Base-by-base conservation (phyloP, 2,888 invertebrate species). In the Lasioglossum malachurum region DNA sequence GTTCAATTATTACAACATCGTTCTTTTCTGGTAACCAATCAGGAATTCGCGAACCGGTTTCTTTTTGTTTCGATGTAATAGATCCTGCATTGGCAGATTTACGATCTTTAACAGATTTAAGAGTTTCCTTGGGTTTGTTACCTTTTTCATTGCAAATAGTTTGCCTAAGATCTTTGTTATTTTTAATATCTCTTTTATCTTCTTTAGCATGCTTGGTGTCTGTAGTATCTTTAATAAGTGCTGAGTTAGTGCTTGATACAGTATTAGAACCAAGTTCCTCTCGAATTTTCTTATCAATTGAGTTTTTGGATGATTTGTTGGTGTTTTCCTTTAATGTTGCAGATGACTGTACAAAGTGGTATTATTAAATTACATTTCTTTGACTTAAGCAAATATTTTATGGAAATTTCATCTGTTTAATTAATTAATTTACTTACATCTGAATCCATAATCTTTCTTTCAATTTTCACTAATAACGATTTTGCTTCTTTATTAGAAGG, bases 401-500 rank as follows among this genome's bases (percentile, higher is more conserved):
- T 57, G n/a, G 67, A 31, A 31, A 23, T 19, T 57, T 23, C 23
- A 31, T 69, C 41, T 46, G 19, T 53, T 44, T n/a, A 5, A 31
- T 49, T 38, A 46, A 64, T 46, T 57, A 12, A 57, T 57, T 12
- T 57, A 80, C 69, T 69, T 77, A 96, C 96, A 93, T 96, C 96
- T 91, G 96, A 96, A 46, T 95, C 96, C 14, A 96, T 96, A 94
- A 97, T 95, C 76, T 96, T 94, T 74, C 96, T 95, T 87, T 96
- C 96, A 31, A 97, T 95, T 80, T 96, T 96, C 3, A 95, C 95
- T 27, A 98, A 94, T 93, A 97, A 97, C 35, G 94, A 94, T 89
- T 96, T 96, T 0, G 98, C 97, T 71, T 97, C 97, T 80, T 96
- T 96, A 93, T 98, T 99, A 53, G 97, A 96, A 0, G 98, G 98